phyloP scores from a whole-genome alignment of 2,888 invertebrate genomes.

The Sipunculus nudus region DNA sequence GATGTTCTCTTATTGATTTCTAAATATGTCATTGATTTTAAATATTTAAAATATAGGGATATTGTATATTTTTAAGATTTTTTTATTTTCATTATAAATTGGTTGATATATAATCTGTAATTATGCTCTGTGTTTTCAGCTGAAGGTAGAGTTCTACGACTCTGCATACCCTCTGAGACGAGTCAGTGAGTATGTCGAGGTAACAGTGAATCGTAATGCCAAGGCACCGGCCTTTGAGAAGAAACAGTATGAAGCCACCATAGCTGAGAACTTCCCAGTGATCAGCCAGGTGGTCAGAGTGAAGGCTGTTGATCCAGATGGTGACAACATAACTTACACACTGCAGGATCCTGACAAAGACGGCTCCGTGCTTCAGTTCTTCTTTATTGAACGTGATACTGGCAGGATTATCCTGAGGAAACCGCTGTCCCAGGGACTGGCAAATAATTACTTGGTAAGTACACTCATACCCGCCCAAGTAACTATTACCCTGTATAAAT shows the following conservation, averaged over 20 bases:
- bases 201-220: conserved; percentile 55
- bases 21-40: too few relatives aligned
- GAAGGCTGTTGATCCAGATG: conserved; percentile 51
- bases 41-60: too few relatives aligned
- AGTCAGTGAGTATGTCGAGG: conserved; percentile 48
- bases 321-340: conserved; percentile 33
- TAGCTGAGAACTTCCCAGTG: conserved; percentile 43
- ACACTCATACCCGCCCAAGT: conserved; percentile 40
- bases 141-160: conserved; percentile 48
- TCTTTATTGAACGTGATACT: conserved; percentile 50
- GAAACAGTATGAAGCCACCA: conserved; percentile 31
- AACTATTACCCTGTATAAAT: too few relatives aligned
- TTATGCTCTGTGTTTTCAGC: conserved; percentile 22
- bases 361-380: conserved; percentile 46
- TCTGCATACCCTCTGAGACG: conserved; percentile 44
- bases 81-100: too few relatives aligned
- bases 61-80: too few relatives aligned
- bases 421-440: conserved; percentile 42
- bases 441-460: conserved; percentile 28
- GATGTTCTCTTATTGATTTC: too few relatives aligned
- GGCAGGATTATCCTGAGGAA: conserved; percentile 53
- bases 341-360: conserved; percentile 19
- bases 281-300: conserved; percentile 45
- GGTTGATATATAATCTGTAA: too few relatives aligned
- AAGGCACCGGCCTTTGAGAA: conserved; percentile 47